A percentile compares a stretch with the other conserved stretches of the same genome.
phyloP scores from a whole-genome alignment of 2,888 invertebrate species.

The Caenorhabditis wallacei region DNA sequence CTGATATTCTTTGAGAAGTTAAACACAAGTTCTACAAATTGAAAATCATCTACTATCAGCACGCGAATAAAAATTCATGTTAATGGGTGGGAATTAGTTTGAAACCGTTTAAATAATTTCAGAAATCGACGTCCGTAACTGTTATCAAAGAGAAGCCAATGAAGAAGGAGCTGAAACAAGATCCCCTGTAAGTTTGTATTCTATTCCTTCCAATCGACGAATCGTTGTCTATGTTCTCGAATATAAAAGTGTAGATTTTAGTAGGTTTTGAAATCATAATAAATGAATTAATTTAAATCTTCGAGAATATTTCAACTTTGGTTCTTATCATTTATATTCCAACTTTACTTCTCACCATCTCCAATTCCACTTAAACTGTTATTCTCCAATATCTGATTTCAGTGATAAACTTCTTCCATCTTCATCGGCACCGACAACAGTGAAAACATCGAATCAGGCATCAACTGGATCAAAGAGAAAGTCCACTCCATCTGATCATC shows the following conservation, averaged over 20 bases:
- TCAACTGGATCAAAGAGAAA: slow-evolving; percentile 33
- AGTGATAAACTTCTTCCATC: slow-evolving; percentile 58
- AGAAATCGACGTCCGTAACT: slow-evolving; percentile 14
- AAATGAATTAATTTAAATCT: too few relatives aligned
- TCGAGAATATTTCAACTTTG: too few relatives aligned
- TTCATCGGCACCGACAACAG: not conserved
- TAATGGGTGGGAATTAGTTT: not conserved
- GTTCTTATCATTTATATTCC: too few relatives aligned
- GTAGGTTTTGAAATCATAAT: too few relatives aligned
- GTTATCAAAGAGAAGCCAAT: slow-evolving; percentile 8
- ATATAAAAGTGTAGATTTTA: too few relatives aligned
- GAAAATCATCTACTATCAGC: not conserved
- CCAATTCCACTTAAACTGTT: too few relatives aligned
- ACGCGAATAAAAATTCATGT: slow-evolving; percentile 1
- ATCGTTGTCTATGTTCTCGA: too few relatives aligned
- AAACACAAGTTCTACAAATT: not conserved
- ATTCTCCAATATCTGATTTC: too few relatives aligned
- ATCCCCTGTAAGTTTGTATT: slow-evolving; percentile 53
- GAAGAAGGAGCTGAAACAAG: slow-evolving; percentile 46
- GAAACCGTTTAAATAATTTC: slow-evolving; percentile 19
- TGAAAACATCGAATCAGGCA: not conserved
- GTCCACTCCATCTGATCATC: slow-evolving; percentile 31
- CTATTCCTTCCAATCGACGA: not conserved
- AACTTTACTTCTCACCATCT: too few relatives aligned
- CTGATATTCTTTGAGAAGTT: not conserved